Evolutionary conservation across 2,113 vertebrate species (phyloP).

Genomic region (Ivindomyrus marchei): DNA sequence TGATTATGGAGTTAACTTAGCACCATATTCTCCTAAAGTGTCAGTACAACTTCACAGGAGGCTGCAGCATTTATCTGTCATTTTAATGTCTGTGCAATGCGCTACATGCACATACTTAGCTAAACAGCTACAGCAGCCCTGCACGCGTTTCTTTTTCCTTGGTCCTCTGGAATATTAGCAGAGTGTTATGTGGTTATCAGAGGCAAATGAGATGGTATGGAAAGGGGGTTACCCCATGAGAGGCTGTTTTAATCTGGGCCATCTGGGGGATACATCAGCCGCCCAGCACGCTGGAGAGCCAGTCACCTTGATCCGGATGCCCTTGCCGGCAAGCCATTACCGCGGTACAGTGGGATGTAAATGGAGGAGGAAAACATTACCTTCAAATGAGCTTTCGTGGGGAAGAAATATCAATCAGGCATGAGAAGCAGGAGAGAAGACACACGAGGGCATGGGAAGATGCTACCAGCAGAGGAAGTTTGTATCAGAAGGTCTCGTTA

Average conservation of each 20-base stretch:
- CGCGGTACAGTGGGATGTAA: slow-evolving; percentile 58
- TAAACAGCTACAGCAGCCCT: background rate
- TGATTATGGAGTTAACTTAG: background rate
- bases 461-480: background rate
- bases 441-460: slow-evolving; percentile 24
- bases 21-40: no score
- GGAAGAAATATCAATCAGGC: slow-evolving; percentile 49
- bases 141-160: background rate
- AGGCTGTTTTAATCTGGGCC: slow-evolving; percentile 38
- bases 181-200: slow-evolving; percentile 2
- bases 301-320: slow-evolving; percentile 71
- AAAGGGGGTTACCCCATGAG: slow-evolving; percentile 20
- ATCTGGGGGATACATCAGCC: slow-evolving; percentile 63
- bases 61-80: background rate
- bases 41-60: background rate
- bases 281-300: slow-evolving; percentile 50
- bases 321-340: slow-evolving; percentile 65
- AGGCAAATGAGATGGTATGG: slow-evolving; percentile 14
- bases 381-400: slow-evolving; percentile 57
- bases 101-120: background rate
- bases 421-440: slow-evolving; percentile 21
- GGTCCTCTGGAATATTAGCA: background rate
- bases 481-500: background rate
- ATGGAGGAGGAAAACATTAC: slow-evolving; percentile 56
- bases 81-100: background rate